phyloP scores from a whole-genome alignment of 23 tunicate species.

The Aplidium turbinatum region DNA sequence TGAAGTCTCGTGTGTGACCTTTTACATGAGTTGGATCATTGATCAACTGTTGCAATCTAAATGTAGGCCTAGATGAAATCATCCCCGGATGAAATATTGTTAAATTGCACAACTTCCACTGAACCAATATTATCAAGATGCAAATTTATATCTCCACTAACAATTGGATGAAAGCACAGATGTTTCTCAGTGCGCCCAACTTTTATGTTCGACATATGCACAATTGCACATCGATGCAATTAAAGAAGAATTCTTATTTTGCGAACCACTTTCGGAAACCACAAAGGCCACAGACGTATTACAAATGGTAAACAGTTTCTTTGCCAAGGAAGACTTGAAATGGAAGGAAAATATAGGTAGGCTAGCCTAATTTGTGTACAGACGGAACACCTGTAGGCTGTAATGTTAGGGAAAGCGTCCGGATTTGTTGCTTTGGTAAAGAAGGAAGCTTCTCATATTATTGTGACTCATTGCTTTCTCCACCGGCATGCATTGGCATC shows the following conservation, averaged over 20 bases:
- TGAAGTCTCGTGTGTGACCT: no score
- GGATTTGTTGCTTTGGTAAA: conserved; percentile 6
- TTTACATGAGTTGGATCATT: no score
- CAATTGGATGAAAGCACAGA: conserved; percentile 30
- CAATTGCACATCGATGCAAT: conserved; percentile 24
- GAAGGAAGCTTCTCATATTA: conserved; percentile 30
- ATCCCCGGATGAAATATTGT: neutral
- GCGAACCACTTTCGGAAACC: conserved; percentile 30
- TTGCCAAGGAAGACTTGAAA: conserved; percentile 27
- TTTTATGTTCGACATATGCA: conserved; percentile 32
- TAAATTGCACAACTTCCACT: no score
- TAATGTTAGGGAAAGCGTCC: neutral
- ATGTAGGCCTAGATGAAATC: no score
- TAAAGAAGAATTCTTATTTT: conserved; percentile 38
- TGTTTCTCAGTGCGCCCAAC: conserved; percentile 34
- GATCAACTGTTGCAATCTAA: no score
- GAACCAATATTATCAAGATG: no score
- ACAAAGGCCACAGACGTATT: conserved; percentile 42
- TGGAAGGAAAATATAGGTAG: conserved; percentile 2
- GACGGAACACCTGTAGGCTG: neutral
- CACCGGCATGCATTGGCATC: conserved; percentile 44
- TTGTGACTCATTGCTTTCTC: conserved; percentile 27
- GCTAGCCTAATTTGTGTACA: conserved; percentile 1
- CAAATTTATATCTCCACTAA: no score
- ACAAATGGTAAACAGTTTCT: conserved; percentile 25